These are phyloP conservation scores for Adineta ricciae DNA, from an alignment of 2,888 invertebrate genomes.

Conservation along the genomic window DNA sequence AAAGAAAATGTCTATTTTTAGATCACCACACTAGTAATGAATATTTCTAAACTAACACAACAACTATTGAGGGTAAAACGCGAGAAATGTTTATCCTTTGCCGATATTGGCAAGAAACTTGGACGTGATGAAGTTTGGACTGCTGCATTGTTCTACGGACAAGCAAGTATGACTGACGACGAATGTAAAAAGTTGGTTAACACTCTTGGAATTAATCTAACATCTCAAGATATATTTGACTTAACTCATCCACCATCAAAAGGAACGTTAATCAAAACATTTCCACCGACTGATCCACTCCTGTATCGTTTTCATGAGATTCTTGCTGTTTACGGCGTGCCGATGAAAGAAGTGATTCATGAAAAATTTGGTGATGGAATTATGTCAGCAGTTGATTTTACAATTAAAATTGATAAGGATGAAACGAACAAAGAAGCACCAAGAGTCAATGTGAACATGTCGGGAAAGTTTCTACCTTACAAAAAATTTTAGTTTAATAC, in stretches of 20 bases:
- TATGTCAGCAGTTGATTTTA: background rate
- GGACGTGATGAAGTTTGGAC: background rate
- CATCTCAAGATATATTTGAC: background rate
- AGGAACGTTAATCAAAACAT: background rate
- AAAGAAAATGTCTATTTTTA: no score
- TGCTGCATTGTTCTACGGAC: background rate
- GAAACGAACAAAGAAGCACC: background rate
- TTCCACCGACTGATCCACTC: slow-evolving; percentile 6
- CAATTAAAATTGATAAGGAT: background rate
- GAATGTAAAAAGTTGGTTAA: background rate
- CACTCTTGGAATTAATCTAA: background rate
- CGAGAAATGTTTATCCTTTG: background rate
- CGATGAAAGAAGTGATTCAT: slow-evolving; percentile 16
- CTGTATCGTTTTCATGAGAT: slow-evolving; percentile 5
- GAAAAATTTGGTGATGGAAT: slow-evolving; percentile 14
- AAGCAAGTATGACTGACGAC: no score
- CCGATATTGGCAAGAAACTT: background rate
- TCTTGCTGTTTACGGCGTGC: background rate
- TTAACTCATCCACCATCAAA: background rate
- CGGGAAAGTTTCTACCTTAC: slow-evolving; percentile 2
- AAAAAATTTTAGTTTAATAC: background rate
- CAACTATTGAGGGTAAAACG: background rate
- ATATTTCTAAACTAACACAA: background rate
- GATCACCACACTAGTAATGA: no score
- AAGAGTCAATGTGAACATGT: background rate